Evolutionary conservation across 2,113 vertebrate genomes (phyloP).

Genomic region (Fulica atra): DNA sequence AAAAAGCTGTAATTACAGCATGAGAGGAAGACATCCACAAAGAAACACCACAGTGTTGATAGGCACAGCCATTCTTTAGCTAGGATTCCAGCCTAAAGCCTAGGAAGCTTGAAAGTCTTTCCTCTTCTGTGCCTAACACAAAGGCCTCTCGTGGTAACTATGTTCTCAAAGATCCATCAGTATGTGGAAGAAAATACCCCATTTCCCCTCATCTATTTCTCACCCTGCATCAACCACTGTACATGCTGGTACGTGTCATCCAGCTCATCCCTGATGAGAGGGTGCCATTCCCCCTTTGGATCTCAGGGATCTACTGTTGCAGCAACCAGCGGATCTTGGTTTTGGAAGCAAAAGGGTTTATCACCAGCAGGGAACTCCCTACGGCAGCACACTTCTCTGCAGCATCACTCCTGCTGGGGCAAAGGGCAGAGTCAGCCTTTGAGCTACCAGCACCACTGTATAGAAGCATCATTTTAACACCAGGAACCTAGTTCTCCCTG

Average conservation of each 20-base stretch:
- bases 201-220: not conserved
- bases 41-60: not conserved
- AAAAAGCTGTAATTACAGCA: slow-evolving; percentile 51
- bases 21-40: slow-evolving; percentile 18
- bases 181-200: not conserved
- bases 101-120: not conserved
- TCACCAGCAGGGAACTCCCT: not conserved
- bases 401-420: not conserved
- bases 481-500: not conserved
- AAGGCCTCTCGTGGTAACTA: not conserved
- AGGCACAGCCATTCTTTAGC: not conserved
- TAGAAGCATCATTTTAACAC: not conserved
- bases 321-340: not conserved
- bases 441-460: not conserved
- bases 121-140: not conserved
- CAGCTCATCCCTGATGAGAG: not conserved
- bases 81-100: not conserved
- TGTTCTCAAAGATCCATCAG: not conserved
- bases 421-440: not conserved
- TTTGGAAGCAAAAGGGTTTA: not conserved
- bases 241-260: not conserved
- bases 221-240: accelerated
- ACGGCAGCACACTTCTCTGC: not conserved
- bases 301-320: not conserved
- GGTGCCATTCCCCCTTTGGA: not conserved